Base-by-base conservation (phyloP, 2,888 invertebrate species). In the Lissocephala sabroskyi region DNA sequence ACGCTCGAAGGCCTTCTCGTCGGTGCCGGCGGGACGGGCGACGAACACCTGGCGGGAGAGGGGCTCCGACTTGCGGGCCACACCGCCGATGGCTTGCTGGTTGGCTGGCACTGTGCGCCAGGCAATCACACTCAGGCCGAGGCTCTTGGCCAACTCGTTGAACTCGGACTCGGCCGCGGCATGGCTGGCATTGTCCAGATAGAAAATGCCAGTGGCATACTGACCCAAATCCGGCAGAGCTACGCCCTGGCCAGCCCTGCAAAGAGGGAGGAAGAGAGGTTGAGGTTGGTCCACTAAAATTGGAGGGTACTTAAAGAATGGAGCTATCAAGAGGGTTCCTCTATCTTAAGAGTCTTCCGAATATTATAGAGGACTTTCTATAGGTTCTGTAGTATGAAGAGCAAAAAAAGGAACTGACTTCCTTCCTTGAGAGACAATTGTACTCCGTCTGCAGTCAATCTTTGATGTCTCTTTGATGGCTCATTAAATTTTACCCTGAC, bases 191-290 rank as follows among this genome's bases (percentile, higher is more conserved):
- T 92, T 91, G 84, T 97, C 96, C 84, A 98, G 86, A 86, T 95
- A 99, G 81, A 98, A 89, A 60, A 98, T 95, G 53, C 99, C 99
- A 14, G 98, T 98, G 45, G 98, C 98, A 87, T 98, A 99, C 63
- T 90, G 88, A 3, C 97, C 98, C 73, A 91, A 89, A 14, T 90
- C 89, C 6, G 99, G 98, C 68, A 99, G 87, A 61, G 90, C 90
- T 53, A 97, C 88, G 71, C 92, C 92, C 76, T 92, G 89, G 59
- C 89, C 89, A 79, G 93, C 91, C 84, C 96, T 96, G 86, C 53
- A 65, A 76, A 54, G 43, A 66, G 32, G 52, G 41, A 41, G 26
- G 48, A 37, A 32, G n/a, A n/a, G n/a, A n/a, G n/a, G n/a, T n/a
- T n/a, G n/a, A n/a, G n/a, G n/a, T n/a, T n/a, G n/a, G n/a, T n/a